These are phyloP conservation scores for Choristoneura rosaceana DNA, from an alignment of 2,888 invertebrate genomes.

Conservation along the genomic window DNA sequence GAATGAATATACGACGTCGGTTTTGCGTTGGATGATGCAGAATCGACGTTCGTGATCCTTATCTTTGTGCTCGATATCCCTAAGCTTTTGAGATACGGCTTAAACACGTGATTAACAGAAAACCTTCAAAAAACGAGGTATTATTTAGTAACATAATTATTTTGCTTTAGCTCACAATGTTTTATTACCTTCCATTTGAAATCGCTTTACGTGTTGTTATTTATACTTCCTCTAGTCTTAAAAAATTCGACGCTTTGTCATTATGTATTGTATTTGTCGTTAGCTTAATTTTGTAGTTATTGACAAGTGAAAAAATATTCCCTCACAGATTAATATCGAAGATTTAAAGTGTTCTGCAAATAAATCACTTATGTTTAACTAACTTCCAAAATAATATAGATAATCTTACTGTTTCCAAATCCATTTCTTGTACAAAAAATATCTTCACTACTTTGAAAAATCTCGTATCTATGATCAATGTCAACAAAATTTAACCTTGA, in stretches of 20 bases:
- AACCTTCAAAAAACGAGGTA: slow-evolving; percentile 4
- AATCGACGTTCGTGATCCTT: neutral
- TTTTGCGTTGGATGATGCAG: neutral
- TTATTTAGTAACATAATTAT: neutral
- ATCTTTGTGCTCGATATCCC: neutral
- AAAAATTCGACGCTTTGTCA: neutral
- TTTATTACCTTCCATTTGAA: neutral
- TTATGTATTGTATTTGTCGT: neutral
- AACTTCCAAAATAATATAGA: no score
- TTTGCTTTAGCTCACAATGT: neutral
- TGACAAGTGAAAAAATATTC: neutral
- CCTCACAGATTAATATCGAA: no score
- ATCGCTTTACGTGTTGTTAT: neutral
- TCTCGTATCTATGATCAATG: no score
- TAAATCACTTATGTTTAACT: no score
- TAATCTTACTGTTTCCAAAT: no score
- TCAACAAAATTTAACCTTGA: no score
- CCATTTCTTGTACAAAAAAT: no score
- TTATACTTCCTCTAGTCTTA: neutral
- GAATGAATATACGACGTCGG: neutral
- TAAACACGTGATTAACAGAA: neutral
- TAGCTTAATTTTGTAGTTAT: neutral
- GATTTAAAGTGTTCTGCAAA: no score
- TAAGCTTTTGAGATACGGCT: neutral
- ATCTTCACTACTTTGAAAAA: no score